Evolutionary conservation across 2,888 invertebrate species (phyloP).

Genomic region (Orchesellides sinensis): DNA sequence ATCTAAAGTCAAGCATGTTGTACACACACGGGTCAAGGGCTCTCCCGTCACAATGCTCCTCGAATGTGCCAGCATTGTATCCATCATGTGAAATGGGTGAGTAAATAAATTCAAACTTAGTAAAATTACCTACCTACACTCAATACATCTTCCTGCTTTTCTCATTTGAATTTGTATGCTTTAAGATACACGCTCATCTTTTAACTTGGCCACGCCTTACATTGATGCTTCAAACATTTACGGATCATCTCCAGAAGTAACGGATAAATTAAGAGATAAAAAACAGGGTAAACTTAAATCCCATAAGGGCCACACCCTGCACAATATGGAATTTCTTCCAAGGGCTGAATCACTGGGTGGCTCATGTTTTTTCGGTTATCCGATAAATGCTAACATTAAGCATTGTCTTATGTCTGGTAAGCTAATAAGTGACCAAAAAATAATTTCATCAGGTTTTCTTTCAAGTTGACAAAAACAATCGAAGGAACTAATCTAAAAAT

Average conservation of each 20-base stretch:
- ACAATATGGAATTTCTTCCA: conserved; percentile 83
- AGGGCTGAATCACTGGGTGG: conserved; percentile 81
- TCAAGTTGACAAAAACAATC: not conserved
- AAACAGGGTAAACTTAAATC: conserved; percentile 31
- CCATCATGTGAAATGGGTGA: conserved; percentile 19
- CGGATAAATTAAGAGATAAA: conserved; percentile 13
- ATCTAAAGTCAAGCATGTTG: not conserved
- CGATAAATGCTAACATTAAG: not conserved
- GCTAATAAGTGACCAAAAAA: not conserved
- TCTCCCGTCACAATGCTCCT: not conserved
- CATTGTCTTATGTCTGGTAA: conserved; percentile 78
- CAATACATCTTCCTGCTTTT: conserved; percentile 76
- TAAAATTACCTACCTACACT: not conserved
- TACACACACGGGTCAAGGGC: not conserved
- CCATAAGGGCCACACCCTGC: conserved; percentile 79
- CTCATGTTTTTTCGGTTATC: conserved; percentile 13
- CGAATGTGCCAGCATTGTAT: not conserved
- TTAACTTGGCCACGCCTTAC: conserved; percentile 88
- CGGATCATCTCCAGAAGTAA: conserved; percentile 80
- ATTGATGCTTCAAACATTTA: conserved; percentile 92
- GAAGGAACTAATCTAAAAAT: too few species aligned
- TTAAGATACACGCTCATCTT: conserved; percentile 86
- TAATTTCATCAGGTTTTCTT: not conserved
- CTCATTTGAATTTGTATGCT: conserved; percentile 89
- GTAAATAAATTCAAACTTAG: not conserved